Evolutionary conservation across 1,140 invertebrate species (phyloP), one percentile per base, ranked within the genome.

Genomic region (Danaus plexippus): DNA sequence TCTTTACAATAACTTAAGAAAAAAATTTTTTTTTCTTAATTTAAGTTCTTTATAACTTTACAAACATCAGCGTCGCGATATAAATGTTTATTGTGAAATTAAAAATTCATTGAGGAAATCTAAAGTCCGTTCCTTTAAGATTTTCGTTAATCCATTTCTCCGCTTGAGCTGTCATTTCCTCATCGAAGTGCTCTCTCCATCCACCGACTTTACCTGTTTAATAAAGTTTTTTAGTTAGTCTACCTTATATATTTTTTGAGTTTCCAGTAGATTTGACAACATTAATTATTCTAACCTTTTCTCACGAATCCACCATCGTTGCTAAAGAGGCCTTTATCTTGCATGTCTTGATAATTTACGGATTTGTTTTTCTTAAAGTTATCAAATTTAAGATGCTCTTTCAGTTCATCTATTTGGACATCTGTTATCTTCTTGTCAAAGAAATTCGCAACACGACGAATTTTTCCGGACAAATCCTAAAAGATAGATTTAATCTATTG

Each of bases 81-180:
- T 32, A 32, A 32, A 32, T 32, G 7, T 3, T 32, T 32, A 32
- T 32, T 32, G 22, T 32, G 22, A 5, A 32, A 32, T 32, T 32
- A 32, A 32, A 5, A 32, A 32, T 3, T 32, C 22, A 32, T 32
- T 62, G 60, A 22, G 67, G 64, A 59, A 90, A 91, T 53, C 60
- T 55, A 0, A 91, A 62, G 73, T 90, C 88, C 7, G 86, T 88
- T 22, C 81, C 71, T 53, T 77, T 74, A 11, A 90, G 64, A 75
- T 92, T 90, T 52, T 89, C 73, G 10, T 75, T 62, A 11, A 92
- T 91, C 90, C 91, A 92, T 22, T 80, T 47, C 57, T 93, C 87
- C 7, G 91, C 89, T 59, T 88, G 78, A 40, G 76, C 58, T 32
- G 83, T 80, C 48, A 92, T 72, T 64, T 90, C 87, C n/a, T 73